Conservation (phyloP, 2,797 vertebrate genomes). For the Dryobates pubescens region DNA sequence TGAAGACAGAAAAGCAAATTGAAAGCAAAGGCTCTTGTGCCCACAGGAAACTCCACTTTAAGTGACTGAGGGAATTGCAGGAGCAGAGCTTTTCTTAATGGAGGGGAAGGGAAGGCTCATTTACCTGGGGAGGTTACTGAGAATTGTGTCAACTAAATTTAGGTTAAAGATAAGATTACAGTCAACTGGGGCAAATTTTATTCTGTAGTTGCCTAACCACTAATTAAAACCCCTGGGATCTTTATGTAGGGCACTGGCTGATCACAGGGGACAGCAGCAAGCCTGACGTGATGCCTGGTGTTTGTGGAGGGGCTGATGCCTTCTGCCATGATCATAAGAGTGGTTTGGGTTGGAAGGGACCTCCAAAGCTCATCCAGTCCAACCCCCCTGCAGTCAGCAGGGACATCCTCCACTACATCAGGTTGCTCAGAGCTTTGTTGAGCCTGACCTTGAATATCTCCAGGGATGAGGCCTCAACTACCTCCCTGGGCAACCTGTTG, state of each 20-base stretch:
- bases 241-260: neutral
- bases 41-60: neutral
- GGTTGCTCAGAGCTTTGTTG: too few relatives aligned
- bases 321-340: neutral
- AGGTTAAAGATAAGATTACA: neutral
- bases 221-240: neutral
- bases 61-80: neutral
- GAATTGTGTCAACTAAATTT: neutral
- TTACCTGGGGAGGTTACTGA: neutral
- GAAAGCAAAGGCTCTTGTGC: accelerated
- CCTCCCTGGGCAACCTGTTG: too few relatives aligned
- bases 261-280: neutral
- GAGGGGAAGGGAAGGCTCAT: neutral
- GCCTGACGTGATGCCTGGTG: accelerated
- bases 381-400: too few relatives aligned
- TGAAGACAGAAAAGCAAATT: neutral
- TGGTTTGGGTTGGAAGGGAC: too few relatives aligned
- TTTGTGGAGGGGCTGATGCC: neutral
- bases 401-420: too few relatives aligned
- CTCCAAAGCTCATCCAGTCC: too few relatives aligned
- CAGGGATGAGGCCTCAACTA: too few relatives aligned
- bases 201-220: neutral
- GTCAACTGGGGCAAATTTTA: neutral
- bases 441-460: too few relatives aligned
- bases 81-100: neutral